phyloP scores from a whole-genome alignment of 2,888 invertebrate species.

The Phyllotreta striolata region DNA sequence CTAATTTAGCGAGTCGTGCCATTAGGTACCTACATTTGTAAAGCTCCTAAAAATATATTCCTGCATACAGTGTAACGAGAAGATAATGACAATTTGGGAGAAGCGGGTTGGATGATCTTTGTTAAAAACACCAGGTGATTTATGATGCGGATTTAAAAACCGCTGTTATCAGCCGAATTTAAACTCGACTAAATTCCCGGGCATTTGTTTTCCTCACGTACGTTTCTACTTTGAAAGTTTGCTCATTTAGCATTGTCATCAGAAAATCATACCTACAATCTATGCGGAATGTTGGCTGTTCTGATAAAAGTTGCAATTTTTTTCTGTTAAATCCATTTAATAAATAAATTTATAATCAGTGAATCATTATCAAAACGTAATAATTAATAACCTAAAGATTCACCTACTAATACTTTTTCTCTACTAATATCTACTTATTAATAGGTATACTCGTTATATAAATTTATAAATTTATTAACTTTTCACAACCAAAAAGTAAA shows the following conservation, averaged over 20 bases:
- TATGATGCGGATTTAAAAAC: conserved; percentile 25
- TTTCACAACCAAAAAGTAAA: too few species aligned
- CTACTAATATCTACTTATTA: too few species aligned
- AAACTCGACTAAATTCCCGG: conserved; percentile 24
- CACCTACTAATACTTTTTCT: too few species aligned
- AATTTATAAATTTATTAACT: too few species aligned
- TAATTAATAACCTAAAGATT: too few species aligned
- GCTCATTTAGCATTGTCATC: conserved; percentile 24
- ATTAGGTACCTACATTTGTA: conserved; percentile 24
- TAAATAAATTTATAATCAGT: too few species aligned
- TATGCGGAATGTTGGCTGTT: conserved; percentile 5
- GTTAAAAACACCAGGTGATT: conserved; percentile 27
- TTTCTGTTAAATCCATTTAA: too few species aligned
- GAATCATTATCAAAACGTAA: too few species aligned
- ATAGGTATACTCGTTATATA: too few species aligned
- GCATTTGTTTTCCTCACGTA: conserved; percentile 25
- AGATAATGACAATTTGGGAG: conserved; percentile 25
- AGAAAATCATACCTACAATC: conserved; percentile 15
- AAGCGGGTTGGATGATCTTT: conserved; percentile 25
- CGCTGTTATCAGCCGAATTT: conserved; percentile 24
- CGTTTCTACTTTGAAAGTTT: conserved; percentile 19
- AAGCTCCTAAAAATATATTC: conserved; percentile 23
- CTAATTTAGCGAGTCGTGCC: conserved; percentile 21
- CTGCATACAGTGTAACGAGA: conserved; percentile 25
- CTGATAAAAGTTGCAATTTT: neutral